Evolutionary conservation across 2,113 vertebrate species (phyloP), one percentile per base, ranked within the genome.

Genomic region (Ibidorhyncha struthersii): DNA sequence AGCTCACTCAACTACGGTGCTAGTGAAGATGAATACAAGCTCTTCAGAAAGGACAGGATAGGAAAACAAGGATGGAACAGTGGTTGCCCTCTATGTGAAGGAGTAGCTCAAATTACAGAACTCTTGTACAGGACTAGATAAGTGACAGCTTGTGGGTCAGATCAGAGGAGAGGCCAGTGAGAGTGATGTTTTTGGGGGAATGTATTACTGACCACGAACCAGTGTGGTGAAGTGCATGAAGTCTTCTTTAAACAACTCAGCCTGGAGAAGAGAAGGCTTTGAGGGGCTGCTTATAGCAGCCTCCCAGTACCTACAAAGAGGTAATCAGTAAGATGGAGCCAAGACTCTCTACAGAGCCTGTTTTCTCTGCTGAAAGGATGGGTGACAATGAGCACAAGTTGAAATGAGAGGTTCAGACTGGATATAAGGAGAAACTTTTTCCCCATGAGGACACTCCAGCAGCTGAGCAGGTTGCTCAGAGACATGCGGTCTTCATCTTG

Each of bases 401-500:
- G 65, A 78, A 89, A 70, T 8, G 4, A 41, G 21, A 72, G 8
- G 5, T 61, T 89, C 21, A 55, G 11, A 36, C 4, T 1, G 4
- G 38, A 58, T 32, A n/a, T 32, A 79, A 52, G 6, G 26, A 62
- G 32, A 69, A 82, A 36, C 3, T 4, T 74, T 61, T 61, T 89
- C 18, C 41, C 22, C 4, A 8, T 29, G 3, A 86, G 12, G 8
- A 43, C 7, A 53, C 22, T 38, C 22, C 23, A 67, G 4, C 8
- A 47, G 40, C 8, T 27, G 26, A 79, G 34, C 12, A 49, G 3
- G 8, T 18, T 74, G 34, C 16, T 74, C 17, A 10, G n/a, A 78
- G 16, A 23, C 2, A 4, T 25, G 2, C 43, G 52, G 29, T 18
- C 29, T 50, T 12, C 0, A 0, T 36, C 36, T 34, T 19, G 4